Percentiles rank a stretch among this genome's conserved stretches.
Conservation (phyloP, 1,140 invertebrate genomes). For the Aporrectodea caliginosa region DNA sequence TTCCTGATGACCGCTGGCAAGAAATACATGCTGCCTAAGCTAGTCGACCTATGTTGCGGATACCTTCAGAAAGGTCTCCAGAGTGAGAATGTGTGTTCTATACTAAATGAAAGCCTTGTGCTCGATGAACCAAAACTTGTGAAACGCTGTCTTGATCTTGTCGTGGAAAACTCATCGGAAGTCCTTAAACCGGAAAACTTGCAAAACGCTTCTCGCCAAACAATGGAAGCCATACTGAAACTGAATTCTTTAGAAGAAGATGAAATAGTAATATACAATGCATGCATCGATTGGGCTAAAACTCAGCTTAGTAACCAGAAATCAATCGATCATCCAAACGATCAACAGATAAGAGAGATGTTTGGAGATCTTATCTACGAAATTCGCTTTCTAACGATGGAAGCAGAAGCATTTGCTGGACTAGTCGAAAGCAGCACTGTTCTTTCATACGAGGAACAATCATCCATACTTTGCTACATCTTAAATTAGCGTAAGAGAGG, state of each 20-base stretch:
- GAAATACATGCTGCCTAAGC: background rate
- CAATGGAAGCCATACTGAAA: background rate
- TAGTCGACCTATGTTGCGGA: background rate
- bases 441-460: conserved; percentile 11
- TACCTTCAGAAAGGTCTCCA: background rate
- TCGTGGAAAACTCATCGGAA: background rate
- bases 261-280: background rate
- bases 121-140: background rate
- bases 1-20: background rate
- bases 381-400: conserved; percentile 21
- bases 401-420: conserved; percentile 6
- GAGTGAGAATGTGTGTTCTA: background rate
- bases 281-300: conserved; percentile 16
- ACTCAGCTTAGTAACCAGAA: background rate
- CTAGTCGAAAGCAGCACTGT: background rate
- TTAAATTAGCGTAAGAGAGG: background rate
- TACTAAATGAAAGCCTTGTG: background rate
- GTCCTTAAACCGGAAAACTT: conserved; percentile 10
- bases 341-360: background rate
- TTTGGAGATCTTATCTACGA: conserved; percentile 13
- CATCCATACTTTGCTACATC: conserved; percentile 6
- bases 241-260: background rate
- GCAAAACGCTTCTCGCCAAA: background rate
- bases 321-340: background rate
- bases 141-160: background rate